phyloP scores from a whole-genome alignment of 2,113 vertebrate species.

The rat (Rattus norvegicus) region GRCr8 NC_086028.1:15587501-15588000 shows the following conservation, averaged over 20 bases:
- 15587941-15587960: not conserved
- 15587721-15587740: not conserved
- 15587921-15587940: not conserved
- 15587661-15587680: not conserved
- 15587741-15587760: not conserved
- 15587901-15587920: not conserved
- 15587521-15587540: not conserved
- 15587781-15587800: not conserved
- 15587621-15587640: not conserved
- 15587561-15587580: not conserved
- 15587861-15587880: slow-evolving; percentile 28
- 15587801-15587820: not conserved
- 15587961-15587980: no score
- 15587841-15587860: not conserved
- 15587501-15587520: not conserved
- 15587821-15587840: not conserved
- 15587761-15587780: not conserved
- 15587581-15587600: not conserved
- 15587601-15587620: not conserved
- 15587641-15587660: not conserved
- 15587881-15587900: slow-evolving; percentile 21
- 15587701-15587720: not conserved
- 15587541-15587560: not conserved
- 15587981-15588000: not conserved
- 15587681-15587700: not conserved